Evolutionary conservation across 1,140 invertebrate genomes (phyloP).

Genomic region (Drosophila kurseongensis): DNA sequence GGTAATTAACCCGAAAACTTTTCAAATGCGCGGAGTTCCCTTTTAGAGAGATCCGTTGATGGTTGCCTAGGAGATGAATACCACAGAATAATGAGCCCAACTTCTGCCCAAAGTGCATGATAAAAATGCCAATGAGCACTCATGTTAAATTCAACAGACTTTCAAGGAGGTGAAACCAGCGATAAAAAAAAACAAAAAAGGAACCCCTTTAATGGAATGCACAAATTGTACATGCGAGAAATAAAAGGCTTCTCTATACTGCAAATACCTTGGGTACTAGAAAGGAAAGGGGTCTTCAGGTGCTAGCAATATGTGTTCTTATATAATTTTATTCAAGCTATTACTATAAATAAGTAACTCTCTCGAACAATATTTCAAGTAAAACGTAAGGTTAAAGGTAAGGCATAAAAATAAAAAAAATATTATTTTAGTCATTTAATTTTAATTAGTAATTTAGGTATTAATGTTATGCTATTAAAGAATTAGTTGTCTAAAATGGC

Average conservation of each 20-base stretch:
- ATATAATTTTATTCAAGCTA: too few relatives aligned
- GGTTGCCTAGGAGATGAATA: slow-evolving; percentile 1
- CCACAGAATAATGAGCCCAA: slow-evolving; percentile 12
- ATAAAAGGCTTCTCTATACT: not conserved
- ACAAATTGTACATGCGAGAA: not conserved
- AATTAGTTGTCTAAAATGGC: too few relatives aligned
- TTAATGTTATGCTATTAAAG: too few relatives aligned
- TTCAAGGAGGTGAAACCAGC: not conserved
- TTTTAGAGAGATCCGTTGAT: not conserved
- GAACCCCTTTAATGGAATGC: not conserved
- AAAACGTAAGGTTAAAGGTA: too few relatives aligned
- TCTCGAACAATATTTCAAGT: too few relatives aligned
- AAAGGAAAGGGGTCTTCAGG: not conserved
- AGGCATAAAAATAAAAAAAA: too few relatives aligned
- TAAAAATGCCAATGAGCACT: slow-evolving; percentile 16
- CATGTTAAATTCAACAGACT: slow-evolving; percentile 13
- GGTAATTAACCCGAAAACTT: slow-evolving; percentile 49
- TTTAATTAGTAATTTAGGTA: too few relatives aligned
- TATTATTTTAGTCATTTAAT: too few relatives aligned
- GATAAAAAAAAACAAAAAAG: not conserved
- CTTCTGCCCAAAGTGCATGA: slow-evolving; percentile 7
- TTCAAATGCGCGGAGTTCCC: slow-evolving; percentile 30
- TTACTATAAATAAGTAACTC: too few relatives aligned
- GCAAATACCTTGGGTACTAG: not conserved
- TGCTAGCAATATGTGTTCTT: too few relatives aligned